Evolutionary conservation across 2,113 vertebrate species (phyloP), one percentile per base, ranked within the genome.

Genomic region (Candoia aspera): DNA sequence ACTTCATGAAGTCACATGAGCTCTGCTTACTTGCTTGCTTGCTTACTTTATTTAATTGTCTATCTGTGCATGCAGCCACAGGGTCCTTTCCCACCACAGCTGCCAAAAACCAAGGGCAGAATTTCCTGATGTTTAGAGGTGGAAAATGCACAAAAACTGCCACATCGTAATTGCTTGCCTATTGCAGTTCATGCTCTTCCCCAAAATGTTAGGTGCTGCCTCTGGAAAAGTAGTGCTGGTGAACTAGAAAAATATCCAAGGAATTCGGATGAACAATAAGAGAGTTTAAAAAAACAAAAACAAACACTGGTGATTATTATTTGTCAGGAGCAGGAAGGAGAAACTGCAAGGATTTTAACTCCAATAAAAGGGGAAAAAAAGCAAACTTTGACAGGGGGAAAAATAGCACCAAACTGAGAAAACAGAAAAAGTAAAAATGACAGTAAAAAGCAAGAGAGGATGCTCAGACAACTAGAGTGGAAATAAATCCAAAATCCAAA

Each of bases 351-450:
- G 33, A 79, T 79, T 79, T 42, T 19, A 79, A 79, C 73, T 42
- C 8, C 8, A 21, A 42, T 17, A 42, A 79, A 42, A 17, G 0
- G 6, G 4, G 11, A 0, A 6, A 4, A 4, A 10, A 13, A 17
- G 8, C 15, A 73, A 17, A 73, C 33, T 73, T 73, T 79, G 33
- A 37, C 37, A 37, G 17, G 73, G 37, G 8, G 21, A 79, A 79
- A 17, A 79, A 79, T 37, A 79, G 33, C 17, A 6, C 8, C 33
- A 79, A 19, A 79, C 15, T 19, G 3, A 79, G 68, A 79, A 79
- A 79, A 33, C 19, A 33, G 73, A 2, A 6, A 2, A 6, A 21
- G 73, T 37, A 42, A 79, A 37, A 42, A 37, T 79, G 42, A 37
- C 33, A 79, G 21, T 79, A 79, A 9, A 37, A 79, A 79, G 19